Evolutionary conservation across 1,140 invertebrate genomes (phyloP), one percentile per base, ranked within the genome.

Genomic region (Rhagoletis zephyria): DNA sequence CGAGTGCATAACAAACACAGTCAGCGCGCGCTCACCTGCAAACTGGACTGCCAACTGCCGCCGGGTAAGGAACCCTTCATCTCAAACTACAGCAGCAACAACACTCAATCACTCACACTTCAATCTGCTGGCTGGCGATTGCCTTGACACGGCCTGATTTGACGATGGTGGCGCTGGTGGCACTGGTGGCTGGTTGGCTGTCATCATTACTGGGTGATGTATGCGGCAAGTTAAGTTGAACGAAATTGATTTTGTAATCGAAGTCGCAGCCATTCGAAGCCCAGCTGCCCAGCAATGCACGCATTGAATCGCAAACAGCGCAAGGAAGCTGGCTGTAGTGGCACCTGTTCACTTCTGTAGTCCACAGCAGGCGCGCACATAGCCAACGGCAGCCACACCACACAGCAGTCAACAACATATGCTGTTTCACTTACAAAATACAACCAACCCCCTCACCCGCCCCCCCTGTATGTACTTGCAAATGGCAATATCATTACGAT

Each of bases 221-320:
- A 81, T 51, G 74, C 74, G 74, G 7, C n/a, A n/a, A 81, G 74
- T 45, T 74, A 48, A 81, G 74, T 42, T 56, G 51, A n/a, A 19
- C 74, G n/a, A 81, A 81, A 81, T 81, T 81, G 74, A 81, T 81
- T 81, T 81, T 30, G 74, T 81, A 81, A 81, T 81, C 74, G 74
- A 51, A 81, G 74, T 81, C 16, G n/a, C n/a, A n/a, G n/a, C n/a
- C n/a, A n/a, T n/a, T n/a, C n/a, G n/a, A n/a, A n/a, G n/a, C n/a
- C n/a, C n/a, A n/a, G n/a, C n/a, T n/a, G n/a, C n/a, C 40, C 48
- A 19, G 48, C 42, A 12, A 56, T 45, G 48, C 30, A 16, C 45
- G 30, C 45, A 42, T 81, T n/a, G n/a, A n/a, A n/a, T n/a, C n/a
- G n/a, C n/a, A n/a, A n/a, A n/a, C n/a, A n/a, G n/a, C n/a, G 9